phyloP scores from a whole-genome alignment of 2,888 invertebrate genomes.

The Himalopsyche kuldschensis region DNA sequence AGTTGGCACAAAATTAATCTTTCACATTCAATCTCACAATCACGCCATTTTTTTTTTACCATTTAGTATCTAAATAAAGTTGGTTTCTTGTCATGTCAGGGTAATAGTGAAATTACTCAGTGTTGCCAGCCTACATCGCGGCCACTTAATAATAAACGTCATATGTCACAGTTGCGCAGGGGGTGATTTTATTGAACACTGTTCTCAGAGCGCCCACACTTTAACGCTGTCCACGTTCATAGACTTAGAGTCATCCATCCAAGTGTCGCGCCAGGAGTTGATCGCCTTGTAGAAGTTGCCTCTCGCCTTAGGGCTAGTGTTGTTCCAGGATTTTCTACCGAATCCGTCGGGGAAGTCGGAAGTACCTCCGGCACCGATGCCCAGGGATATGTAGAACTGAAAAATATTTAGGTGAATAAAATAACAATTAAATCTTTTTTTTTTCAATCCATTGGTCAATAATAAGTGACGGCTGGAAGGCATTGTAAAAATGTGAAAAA shows the following conservation, averaged over 20 bases:
- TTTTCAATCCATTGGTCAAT: no score
- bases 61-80: no score
- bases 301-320: conserved; percentile 59
- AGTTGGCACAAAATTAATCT: no score
- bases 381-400: conserved; percentile 70
- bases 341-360: conserved; percentile 65
- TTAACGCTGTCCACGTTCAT: conserved; percentile 64
- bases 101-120: not conserved
- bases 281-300: conserved; percentile 60
- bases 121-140: not conserved
- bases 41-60: no score
- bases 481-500: no score
- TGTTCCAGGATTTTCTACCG: conserved; percentile 67
- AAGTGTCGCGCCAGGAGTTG: conserved; percentile 51
- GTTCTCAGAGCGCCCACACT: conserved; percentile 57
- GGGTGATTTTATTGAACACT: not conserved
- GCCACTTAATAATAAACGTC: not conserved
- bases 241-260: conserved; percentile 45
- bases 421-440: no score
- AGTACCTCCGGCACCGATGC: conserved; percentile 71
- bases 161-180: not conserved
- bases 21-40: no score
- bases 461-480: no score
- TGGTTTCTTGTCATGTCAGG: not conserved
- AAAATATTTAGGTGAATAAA: no score